Evolutionary conservation across 2,888 invertebrate genomes (phyloP), one percentile per base, ranked within the genome.

Genomic region (Callosobruchus maculatus): DNA sequence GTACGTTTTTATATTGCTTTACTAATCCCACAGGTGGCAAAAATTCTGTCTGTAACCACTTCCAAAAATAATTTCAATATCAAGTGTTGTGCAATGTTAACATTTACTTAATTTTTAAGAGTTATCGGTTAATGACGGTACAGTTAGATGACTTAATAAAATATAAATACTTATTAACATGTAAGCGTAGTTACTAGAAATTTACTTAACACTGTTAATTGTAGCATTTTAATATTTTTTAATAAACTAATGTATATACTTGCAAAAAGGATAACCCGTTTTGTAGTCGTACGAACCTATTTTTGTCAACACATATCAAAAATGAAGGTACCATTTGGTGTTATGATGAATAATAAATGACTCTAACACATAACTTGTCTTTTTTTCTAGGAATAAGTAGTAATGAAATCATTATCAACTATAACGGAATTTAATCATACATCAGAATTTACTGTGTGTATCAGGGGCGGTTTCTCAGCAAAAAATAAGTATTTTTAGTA

Each of bases 251-350:
- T 82, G 81, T 80, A 79, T 81, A 83, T 82, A 82, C 80, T 78
- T 74, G 71, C 49, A 77, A 79, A 81, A 81, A 74, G 77, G 79
- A 77, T 78, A 49, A 49, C 18, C 49, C 79, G 76, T 83, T 83
- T 82, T 81, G 83, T 83, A 83, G 83, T 78, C 77, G 76, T 76
- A 78, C 78, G 81, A 78, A 82, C 82, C 80, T 84, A 84, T 84
- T 84, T 84, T 84, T 84, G 83, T 84, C 82, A 83, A 77, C 4
- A 84, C 84, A 84, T 84, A 84, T 84, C 84, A 84, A 80, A 49
- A 49, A 49, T 49, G 49, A 49, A 49, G 49, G 49, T 49, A 49
- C 49, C 49, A 49, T 49, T 49, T 49, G 13, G 49, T 49, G 49
- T 49, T 49, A 49, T 49, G 18, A 49, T 49, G 13, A 49, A 49